These are phyloP conservation scores for Pyralis farinalis DNA, from an alignment of 2,888 invertebrate genomes.

Conservation along the genomic window DNA sequence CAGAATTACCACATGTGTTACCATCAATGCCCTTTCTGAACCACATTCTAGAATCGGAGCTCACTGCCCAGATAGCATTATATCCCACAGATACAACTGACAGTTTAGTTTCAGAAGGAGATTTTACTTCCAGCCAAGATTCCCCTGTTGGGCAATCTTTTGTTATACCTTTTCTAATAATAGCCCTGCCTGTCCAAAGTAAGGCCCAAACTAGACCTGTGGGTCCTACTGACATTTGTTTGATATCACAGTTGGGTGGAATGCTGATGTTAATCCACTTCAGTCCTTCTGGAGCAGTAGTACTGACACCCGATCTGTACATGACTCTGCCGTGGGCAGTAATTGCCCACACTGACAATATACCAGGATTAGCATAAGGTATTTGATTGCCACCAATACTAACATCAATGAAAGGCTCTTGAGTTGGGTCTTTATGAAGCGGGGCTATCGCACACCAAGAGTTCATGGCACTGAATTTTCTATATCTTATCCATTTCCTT, in stretches of 20 bases:
- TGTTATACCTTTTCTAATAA: constrained; percentile 91
- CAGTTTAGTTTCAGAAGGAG: constrained; percentile 86
- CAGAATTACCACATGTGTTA: constrained; percentile 85
- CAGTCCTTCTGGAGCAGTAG: constrained; percentile 92
- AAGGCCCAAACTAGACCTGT: constrained; percentile 94
- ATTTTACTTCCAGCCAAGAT: constrained; percentile 90
- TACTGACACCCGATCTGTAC: constrained; percentile 91
- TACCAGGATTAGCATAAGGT: constrained; percentile 88
- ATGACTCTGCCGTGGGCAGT: constrained; percentile 95
- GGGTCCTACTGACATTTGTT: constrained; percentile 92
- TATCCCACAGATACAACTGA: constrained; percentile 90
- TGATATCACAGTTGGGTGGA: constrained; percentile 89
- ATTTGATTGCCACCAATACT: constrained; percentile 92
- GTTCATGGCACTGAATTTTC: constrained; percentile 93
- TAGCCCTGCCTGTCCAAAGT: constrained; percentile 90
- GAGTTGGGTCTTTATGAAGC: constrained; percentile 93
- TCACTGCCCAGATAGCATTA: constrained; percentile 90
- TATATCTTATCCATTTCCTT: constrained; percentile 93
- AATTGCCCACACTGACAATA: constrained; percentile 94
- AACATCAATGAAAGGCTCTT: constrained; percentile 96
- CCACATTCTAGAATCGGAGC: constrained; percentile 92
- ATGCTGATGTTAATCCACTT: constrained; percentile 91
- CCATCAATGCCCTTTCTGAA: constrained; percentile 89
- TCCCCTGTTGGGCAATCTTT: constrained; percentile 86
- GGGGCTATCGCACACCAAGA: constrained; percentile 96